Conservation (phyloP, 1,140 invertebrate genomes). For the Zaprionus camerounensis region DNA sequence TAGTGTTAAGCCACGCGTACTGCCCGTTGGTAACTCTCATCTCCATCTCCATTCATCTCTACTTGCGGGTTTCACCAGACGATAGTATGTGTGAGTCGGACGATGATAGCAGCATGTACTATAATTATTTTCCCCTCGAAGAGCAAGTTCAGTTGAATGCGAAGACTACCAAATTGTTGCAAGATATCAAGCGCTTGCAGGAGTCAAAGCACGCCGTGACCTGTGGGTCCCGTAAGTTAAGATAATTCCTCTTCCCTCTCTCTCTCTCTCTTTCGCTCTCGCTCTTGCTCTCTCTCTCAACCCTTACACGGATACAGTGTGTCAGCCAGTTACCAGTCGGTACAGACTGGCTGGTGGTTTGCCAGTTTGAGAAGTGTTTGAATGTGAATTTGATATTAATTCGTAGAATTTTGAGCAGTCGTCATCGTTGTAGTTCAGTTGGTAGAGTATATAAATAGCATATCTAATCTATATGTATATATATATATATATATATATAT, state of each 20-base stretch:
- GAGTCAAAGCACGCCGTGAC: slow-evolving; percentile 40
- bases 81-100: slow-evolving; percentile 32
- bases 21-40: neutral
- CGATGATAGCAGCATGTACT: slow-evolving; percentile 27
- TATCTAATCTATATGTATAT: no score
- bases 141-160: slow-evolving; percentile 29
- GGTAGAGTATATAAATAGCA: neutral
- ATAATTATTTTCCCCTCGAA: slow-evolving; percentile 29
- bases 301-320: neutral
- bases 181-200: slow-evolving; percentile 58
- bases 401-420: neutral
- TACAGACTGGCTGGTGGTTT: neutral
- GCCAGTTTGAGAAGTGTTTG: slow-evolving; percentile 5
- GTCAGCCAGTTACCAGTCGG: neutral
- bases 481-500: neutral
- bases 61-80: slow-evolving; percentile 6
- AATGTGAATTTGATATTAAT: neutral
- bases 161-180: slow-evolving; percentile 38
- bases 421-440: slow-evolving; percentile 18
- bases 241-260: neutral
- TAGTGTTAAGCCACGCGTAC: neutral
- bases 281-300: neutral
- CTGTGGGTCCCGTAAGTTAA: slow-evolving; percentile 64
- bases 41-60: slow-evolving; percentile 4
- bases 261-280: neutral